Evolutionary conservation across 1,140 invertebrate genomes (phyloP), one percentile per base, ranked within the genome.

Genomic region (Drosophila pallidifrons): DNA sequence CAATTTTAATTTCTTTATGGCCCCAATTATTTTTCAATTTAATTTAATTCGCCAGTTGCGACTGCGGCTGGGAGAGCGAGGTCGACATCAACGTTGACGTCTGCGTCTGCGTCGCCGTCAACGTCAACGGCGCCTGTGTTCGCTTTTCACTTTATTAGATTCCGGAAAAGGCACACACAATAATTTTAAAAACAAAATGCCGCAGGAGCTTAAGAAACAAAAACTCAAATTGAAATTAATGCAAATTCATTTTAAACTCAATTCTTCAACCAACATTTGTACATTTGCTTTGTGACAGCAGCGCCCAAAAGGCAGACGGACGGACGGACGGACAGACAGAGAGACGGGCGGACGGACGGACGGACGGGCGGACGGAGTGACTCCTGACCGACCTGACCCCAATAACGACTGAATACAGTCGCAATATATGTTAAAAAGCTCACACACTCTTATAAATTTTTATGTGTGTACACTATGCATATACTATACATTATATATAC

Each of bases 181-280:
- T 52, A n/a, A 51, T 52, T 25, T 64, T 38, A 43, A 69, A 41
- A 49, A 46, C 32, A 32, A 71, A 77, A 30, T 52, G 60, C 43
- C 67, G 15, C 55, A 35, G 38, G 64, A 52, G 49, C 45, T 52
- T 30, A 54, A 73, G 74, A 78, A 72, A 81, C 68, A 79, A 74
- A 75, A 73, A 76, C 51, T 45, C 60, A 79, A 72, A 79, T 66
- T 73, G 65, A 76, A 88, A 89, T 85, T 89, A 89, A 89, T 89
- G 75, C 77, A 89, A 89, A 85, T 89, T 85, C 75, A 55, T 69
- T 89, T 85, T 83, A 75, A 87, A 89, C 81, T 79, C 81, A 88
- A 78, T 83, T 81, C 60, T 65, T 83, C 85, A 76, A 74, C 65
- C 55, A 54, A 81, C 70, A 73, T 80, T 88, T 88, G 74, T 60